phyloP scores from a whole-genome alignment of 2,113 vertebrate genomes.

The Pollachius pollachius region DNA sequence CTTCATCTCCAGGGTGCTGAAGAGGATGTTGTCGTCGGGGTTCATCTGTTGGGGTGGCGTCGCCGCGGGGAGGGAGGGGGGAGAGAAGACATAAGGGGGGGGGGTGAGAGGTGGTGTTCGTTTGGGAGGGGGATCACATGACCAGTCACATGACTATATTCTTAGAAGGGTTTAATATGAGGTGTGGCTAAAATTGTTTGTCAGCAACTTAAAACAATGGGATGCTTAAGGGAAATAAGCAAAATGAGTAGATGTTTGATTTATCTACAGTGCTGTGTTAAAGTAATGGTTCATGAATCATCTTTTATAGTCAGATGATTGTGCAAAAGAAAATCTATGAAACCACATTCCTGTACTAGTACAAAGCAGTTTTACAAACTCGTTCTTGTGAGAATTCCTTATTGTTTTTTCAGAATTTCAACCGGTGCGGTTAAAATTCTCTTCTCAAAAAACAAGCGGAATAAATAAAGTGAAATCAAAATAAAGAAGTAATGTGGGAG shows the following conservation, averaged over 20 bases:
- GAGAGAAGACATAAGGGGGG: constrained; percentile 50
- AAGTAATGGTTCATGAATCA: constrained; percentile 43
- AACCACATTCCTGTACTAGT: constrained; percentile 54
- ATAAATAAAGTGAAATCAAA: constrained; percentile 65
- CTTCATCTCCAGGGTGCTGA: constrained; percentile 97
- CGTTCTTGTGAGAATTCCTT: constrained; percentile 59
- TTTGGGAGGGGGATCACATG: not conserved
- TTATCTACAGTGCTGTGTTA: constrained; percentile 26
- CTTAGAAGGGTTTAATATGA: constrained; percentile 9
- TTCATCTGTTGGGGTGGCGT: constrained; percentile 81
- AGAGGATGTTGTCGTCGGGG: constrained; percentile 94
- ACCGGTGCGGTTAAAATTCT: constrained; percentile 77
- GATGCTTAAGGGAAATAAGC: constrained; percentile 59
- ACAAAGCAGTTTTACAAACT: constrained; percentile 55
- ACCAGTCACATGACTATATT: not conserved
- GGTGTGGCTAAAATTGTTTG: constrained; percentile 15
- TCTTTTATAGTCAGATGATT: constrained; percentile 53
- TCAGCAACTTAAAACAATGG: constrained; percentile 51
- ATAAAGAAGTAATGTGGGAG: constrained; percentile 73
- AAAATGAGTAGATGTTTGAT: constrained; percentile 50
- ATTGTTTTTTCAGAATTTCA: constrained; percentile 76
- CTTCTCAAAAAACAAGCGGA: constrained; percentile 72
- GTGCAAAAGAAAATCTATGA: constrained; percentile 58
- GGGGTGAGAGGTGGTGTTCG: constrained; percentile 58
- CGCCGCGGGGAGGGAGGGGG: constrained; percentile 11